Base-by-base conservation (phyloP, 92 coral and sea anemone genomes). In the Siderastrea siderea region DNA sequence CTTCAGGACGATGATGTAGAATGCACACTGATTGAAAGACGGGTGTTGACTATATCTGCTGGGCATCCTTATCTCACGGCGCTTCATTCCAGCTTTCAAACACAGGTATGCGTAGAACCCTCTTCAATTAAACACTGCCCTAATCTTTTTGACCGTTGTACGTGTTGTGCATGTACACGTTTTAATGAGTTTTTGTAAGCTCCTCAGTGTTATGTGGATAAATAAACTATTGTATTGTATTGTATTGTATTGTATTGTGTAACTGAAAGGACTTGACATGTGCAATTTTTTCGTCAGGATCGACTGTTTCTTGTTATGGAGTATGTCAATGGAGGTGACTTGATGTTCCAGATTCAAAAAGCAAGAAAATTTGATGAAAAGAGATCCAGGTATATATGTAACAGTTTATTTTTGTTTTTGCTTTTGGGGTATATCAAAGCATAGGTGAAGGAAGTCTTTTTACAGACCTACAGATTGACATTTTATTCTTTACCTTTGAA, bases 311-410 rank as follows among this genome's bases (percentile, higher is more conserved):
- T 97, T 89, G 99, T 97, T 3, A 97, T 97, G 99, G 99, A 97
- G 78, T 97, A 97, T 75, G 99, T 97, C 3, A 97, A 95, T 85
- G 99, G 99, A 46, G 99, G 99, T 0, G 99, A 97, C 47, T 80
- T 97, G 63, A 97, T 97, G 99, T 97, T 97, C 80, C 99, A 97
- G 87, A 97, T 97, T 80, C 99, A 97, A 81, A 97, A 94, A 74
- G 91, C 99, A 90, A 87, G 99, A 74, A 97, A 97, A 84, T 97
- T 97, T 86, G 97, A 96, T 81, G 99, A 96, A 78, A 90, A 92
- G 68, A 88, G 99, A 60, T 93, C 99, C 19, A 95, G 99, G 99
- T 95, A 72, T 47, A 82, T 19, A 51, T 26, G 38, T 26, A 26
- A 26, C 38, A 79, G 38, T 44, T 50, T 52, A 17, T 2, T 66